Conservation (phyloP, 2,888 invertebrate genomes). For the Hybos culiciformis region DNA sequence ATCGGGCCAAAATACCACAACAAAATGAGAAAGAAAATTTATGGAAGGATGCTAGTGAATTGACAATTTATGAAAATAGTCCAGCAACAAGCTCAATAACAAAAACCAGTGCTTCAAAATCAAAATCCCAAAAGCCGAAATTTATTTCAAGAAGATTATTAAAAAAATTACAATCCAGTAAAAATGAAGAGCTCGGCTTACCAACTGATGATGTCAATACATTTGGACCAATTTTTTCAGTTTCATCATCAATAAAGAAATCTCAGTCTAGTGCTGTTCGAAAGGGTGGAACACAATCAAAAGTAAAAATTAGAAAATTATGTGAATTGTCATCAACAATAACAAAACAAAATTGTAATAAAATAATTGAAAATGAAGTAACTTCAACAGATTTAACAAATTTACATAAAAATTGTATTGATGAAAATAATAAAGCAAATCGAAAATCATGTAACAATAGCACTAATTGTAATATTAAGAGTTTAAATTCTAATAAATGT, state of each 20-base stretch:
- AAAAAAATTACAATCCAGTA: too few species aligned
- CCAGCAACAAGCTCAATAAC: constrained; percentile 10
- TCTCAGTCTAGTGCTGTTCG: background rate
- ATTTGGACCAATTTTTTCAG: constrained; percentile 10
- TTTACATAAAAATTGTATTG: background rate
- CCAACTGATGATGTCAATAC: constrained; percentile 14
- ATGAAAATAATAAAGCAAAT: background rate
- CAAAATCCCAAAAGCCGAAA: background rate
- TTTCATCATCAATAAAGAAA: constrained; percentile 10
- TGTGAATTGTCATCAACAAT: too few species aligned
- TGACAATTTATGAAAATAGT: constrained; percentile 15
- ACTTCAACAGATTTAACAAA: background rate
- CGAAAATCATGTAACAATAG: too few species aligned
- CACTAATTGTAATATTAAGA: background rate
- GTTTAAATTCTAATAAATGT: background rate
- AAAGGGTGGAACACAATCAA: too few species aligned
- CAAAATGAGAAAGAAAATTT: constrained; percentile 20
- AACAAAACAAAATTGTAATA: constrained; percentile 1
- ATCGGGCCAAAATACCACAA: too few species aligned
- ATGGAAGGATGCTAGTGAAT: constrained; percentile 18
- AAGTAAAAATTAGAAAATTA: too few species aligned
- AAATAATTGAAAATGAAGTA: background rate
- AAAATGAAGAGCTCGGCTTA: constrained; percentile 4
- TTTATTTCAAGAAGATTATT: background rate
- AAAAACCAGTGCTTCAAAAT: background rate